Evolutionary conservation across 2,888 invertebrate genomes (phyloP).

Genomic region (Latrodectus hesperus): DNA sequence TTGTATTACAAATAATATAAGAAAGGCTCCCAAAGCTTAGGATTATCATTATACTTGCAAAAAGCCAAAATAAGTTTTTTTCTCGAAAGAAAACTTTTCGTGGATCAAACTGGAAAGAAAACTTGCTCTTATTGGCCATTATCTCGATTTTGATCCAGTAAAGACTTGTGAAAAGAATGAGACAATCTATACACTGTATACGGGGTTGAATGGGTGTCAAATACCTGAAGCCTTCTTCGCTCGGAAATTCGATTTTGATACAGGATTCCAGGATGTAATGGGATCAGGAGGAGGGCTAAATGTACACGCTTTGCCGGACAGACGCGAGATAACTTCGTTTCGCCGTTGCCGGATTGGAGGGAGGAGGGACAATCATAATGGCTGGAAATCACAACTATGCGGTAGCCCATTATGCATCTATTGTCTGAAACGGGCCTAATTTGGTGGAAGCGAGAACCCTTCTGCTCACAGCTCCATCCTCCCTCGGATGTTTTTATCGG

Average conservation of each 20-base stretch:
- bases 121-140: too few species aligned
- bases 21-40: too few species aligned
- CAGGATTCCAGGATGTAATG: neutral
- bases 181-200: too few species aligned
- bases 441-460: conserved; percentile 56
- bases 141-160: too few species aligned
- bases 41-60: too few species aligned
- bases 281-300: conserved; percentile 30
- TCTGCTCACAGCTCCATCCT: neutral
- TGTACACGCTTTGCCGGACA: conserved; percentile 54
- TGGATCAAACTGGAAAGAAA: too few species aligned
- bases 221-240: neutral
- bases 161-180: too few species aligned
- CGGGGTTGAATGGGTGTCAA: conserved; percentile 43
- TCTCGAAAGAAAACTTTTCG: too few species aligned
- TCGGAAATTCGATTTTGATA: conserved; percentile 36
- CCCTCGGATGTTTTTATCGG: neutral
- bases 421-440: conserved; percentile 61
- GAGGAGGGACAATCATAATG: conserved; percentile 22
- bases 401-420: conserved; percentile 47
- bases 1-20: too few species aligned
- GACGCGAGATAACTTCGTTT: conserved; percentile 58
- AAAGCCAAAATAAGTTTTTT: too few species aligned
- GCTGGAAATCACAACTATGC: conserved; percentile 56
- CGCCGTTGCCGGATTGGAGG: conserved; percentile 10